Evolutionary conservation across 2,888 invertebrate genomes (phyloP).

Genomic region (Rugalucina vietnamica): DNA sequence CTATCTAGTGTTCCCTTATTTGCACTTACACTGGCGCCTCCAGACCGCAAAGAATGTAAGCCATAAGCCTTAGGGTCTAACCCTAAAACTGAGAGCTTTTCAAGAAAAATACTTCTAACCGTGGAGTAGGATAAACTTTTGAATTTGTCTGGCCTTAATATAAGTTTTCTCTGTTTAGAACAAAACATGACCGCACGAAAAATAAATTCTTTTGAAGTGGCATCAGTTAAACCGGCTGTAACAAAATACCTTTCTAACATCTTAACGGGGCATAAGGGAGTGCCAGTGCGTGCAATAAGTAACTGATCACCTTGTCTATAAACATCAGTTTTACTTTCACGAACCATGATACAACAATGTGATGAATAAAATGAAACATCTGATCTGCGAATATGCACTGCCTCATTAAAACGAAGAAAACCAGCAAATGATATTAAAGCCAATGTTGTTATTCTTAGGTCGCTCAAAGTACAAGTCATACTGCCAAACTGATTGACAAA

Average conservation of each 20-base stretch:
- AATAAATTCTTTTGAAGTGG: not conserved
- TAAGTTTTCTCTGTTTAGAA: no score
- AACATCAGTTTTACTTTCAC: not conserved
- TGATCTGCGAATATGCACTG: not conserved
- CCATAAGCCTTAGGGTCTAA: not conserved
- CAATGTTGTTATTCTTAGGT: not conserved
- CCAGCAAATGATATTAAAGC: not conserved
- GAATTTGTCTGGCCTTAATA: not conserved
- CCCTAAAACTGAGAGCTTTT: not conserved
- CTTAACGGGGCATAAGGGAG: not conserved
- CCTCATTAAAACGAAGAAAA: not conserved
- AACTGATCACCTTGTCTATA: not conserved
- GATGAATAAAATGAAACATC: not conserved
- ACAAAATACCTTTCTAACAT: not conserved
- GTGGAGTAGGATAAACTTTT: not conserved
- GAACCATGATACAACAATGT: not conserved
- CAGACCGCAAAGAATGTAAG: constrained; percentile 8
- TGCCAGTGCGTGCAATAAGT: not conserved
- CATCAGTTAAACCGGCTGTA: not conserved
- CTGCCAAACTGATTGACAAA: not conserved
- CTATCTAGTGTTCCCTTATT: not conserved
- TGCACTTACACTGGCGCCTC: not conserved
- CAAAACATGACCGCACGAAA: not conserved
- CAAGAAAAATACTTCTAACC: not conserved
- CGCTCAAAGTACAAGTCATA: not conserved